Evolutionary conservation across 1,140 invertebrate genomes (phyloP).

Genomic region (Notospermus geniculatus): DNA sequence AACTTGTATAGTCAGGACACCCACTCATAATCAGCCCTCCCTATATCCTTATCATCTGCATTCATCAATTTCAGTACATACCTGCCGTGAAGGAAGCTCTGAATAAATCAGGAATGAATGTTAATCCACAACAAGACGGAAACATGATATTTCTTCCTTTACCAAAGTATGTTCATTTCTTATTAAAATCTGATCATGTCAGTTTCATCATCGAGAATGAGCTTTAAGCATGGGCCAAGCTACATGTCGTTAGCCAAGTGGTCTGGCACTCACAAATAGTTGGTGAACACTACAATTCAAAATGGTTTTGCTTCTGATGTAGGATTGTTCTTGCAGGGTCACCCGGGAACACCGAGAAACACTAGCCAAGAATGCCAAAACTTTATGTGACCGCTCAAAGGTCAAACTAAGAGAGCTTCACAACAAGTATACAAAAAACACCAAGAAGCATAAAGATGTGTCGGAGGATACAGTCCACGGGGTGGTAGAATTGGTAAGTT

Average conservation of each 20-base stretch:
- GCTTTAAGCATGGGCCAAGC: no score
- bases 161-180: slow-evolving; percentile 69
- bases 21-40: no score
- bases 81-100: slow-evolving; percentile 74
- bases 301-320: no score
- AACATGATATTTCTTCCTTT: slow-evolving; percentile 82
- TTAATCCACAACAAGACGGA: slow-evolving; percentile 93
- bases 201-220: slow-evolving; percentile 8
- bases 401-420: slow-evolving; percentile 76
- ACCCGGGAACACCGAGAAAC: slow-evolving; percentile 88
- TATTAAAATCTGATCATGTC: slow-evolving; percentile 16
- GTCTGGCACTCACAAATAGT: no score
- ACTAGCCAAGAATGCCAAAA: slow-evolving; percentile 83
- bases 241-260: no score
- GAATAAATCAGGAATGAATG: slow-evolving; percentile 77
- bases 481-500: slow-evolving; percentile 5
- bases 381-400: slow-evolving; percentile 74
- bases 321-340: slow-evolving; percentile 62
- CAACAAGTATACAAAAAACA: slow-evolving; percentile 62
- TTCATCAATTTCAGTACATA: slow-evolving; percentile 60
- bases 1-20: no score
- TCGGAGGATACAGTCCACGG: background rate
- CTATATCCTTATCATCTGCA: background rate
- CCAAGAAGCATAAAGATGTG: background rate
- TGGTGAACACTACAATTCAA: no score